Base-by-base conservation (phyloP, 2,113 vertebrate genomes). In the Antechinus flavipes region DNA sequence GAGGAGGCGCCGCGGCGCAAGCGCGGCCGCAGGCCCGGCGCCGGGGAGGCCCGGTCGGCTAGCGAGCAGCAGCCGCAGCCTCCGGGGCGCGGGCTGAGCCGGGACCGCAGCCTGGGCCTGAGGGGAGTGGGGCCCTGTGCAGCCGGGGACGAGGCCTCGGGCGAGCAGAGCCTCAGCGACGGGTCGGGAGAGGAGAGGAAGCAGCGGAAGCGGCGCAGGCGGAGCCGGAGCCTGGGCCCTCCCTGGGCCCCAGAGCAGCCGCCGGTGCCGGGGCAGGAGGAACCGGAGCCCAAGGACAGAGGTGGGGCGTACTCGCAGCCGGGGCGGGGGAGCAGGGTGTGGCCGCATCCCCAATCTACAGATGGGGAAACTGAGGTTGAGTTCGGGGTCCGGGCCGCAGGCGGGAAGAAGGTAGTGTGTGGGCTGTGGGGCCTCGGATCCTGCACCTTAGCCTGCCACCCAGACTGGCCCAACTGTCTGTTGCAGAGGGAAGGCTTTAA, bases 251-350 rank as follows among this genome's bases (percentile, higher is more conserved):
- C 16, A 14, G 16, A 84, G 68, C 35, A 6, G 61, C 12, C 35
- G 0, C 26, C 16, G 16, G 19, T 14, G 19, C 54, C 54, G 19
- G 54, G 54, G 22, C 54, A 19, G 19, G 19, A 22, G 54, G 12
- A 30, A 50, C 90, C 68, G 53, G 54, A 94, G 55, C 26, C 84
- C 30, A 94, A 91, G 94, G 94, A 94, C 46, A 94, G 91, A 94
- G 91, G 91, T 58, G 54, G 94, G 90, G 58, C 27, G n/a, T 54
- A 30, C 14, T 49, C 54, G 91, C 47, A 58, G 8, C 56, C 53
- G 53, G 12, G 12, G 9, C 24, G 26, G 3, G 11, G 35, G 27
- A 42, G 26, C 9, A 4, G 61, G 61, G 68, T 52, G 84, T 30
- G 91, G 49, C 46, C 11, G 56, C 23, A 0, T 11, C 56, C 56